Percentiles rank a stretch among this genome's conserved stretches.
Conservation (phyloP, 1,140 invertebrate genomes). For the Antheraea pernyi region DNA sequence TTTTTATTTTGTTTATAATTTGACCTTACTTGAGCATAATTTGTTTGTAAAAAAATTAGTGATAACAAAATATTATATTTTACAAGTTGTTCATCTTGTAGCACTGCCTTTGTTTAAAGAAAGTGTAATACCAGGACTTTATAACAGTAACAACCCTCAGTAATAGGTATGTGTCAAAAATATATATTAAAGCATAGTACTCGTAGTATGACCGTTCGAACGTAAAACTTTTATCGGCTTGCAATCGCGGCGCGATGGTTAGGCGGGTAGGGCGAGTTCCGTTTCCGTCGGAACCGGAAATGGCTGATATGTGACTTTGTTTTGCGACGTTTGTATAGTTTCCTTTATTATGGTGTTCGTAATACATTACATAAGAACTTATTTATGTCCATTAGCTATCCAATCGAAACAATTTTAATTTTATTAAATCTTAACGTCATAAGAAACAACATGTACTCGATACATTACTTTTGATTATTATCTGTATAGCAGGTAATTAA, state of each 20-base stretch:
- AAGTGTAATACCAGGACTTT: no score
- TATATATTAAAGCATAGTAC: background rate
- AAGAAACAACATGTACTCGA: no score
- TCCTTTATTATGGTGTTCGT: conserved; percentile 18
- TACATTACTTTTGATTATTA: no score
- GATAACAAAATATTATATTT: no score
- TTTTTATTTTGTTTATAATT: no score
- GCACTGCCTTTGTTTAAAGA: no score
- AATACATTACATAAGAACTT: background rate
- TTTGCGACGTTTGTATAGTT: conserved; percentile 35
- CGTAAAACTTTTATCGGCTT: conserved; percentile 7
- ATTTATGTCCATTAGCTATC: background rate
- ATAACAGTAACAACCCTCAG: no score
- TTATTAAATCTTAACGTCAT: no score
- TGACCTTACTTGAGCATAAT: no score
- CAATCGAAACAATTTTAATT: background rate
- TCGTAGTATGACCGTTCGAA: background rate
- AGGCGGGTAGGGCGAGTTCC: conserved; percentile 16
- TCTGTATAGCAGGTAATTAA: no score
- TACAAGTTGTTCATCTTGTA: no score
- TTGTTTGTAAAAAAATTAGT: no score
- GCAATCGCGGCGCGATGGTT: background rate
- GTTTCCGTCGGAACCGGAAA: conserved; percentile 36
- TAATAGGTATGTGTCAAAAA: background rate
- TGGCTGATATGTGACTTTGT: conserved; percentile 44